A percentile compares a stretch with the other conserved stretches of the same genome.
phyloP scores from a whole-genome alignment of 2,797 vertebrate species.

The Phylloscopus collybita region DNA sequence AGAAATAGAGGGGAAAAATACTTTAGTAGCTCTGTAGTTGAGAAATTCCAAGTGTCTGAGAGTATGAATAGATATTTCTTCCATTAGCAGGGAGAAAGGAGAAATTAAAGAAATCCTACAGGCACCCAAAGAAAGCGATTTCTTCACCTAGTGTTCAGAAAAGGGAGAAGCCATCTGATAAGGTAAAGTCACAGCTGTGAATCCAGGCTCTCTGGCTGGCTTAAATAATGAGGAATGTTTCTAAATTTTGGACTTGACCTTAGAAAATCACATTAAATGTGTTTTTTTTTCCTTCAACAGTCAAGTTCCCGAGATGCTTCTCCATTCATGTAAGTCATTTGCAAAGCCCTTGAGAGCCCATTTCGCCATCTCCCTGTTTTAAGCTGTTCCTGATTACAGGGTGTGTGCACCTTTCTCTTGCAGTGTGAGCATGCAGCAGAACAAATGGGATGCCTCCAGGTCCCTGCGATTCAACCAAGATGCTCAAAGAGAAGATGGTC shows the following conservation, averaged over 20 bases:
- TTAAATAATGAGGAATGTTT: background rate
- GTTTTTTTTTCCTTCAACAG: constrained; percentile 66
- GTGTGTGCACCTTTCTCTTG: constrained; percentile 35
- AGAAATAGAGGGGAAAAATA: background rate
- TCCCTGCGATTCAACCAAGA: constrained; percentile 97
- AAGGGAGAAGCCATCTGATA: constrained; percentile 86
- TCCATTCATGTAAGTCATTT: constrained; percentile 88
- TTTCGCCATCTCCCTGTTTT: background rate
- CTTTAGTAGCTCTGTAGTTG: background rate
- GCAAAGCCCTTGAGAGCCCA: background rate
- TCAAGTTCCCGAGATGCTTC: constrained; percentile 86
- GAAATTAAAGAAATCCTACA: constrained; percentile 86
- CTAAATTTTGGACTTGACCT: background rate
- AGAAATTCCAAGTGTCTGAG: background rate
- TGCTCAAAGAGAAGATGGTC: constrained; percentile 96
- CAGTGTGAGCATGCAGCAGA: constrained; percentile 93
- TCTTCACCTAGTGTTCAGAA: constrained; percentile 90
- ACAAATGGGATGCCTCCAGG: constrained; percentile 94
- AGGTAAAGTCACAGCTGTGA: constrained; percentile 76
- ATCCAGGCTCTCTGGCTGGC: background rate
- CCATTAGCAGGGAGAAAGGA: constrained; percentile 85
- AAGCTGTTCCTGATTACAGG: background rate
- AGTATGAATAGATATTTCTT: background rate
- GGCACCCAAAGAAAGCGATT: constrained; percentile 87
- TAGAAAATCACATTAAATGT: background rate